Evolutionary conservation across 2,797 vertebrate species (phyloP), one percentile per base, ranked within the genome.

Genomic region (Okamejei kenojei): DNA sequence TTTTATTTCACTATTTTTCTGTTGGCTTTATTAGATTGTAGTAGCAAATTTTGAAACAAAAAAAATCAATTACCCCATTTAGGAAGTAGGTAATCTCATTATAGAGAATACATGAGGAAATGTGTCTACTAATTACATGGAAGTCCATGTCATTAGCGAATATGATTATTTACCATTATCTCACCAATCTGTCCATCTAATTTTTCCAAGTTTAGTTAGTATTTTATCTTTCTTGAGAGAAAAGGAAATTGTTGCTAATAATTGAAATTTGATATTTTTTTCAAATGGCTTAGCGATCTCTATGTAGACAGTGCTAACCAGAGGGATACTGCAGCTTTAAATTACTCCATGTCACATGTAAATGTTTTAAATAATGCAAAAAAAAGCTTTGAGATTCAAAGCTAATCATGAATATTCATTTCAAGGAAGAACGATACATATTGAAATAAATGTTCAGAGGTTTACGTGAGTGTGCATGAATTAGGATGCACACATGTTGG

Each of bases 321-420:
- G 76, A 92, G 90, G 90, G 90, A 92, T 92, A 74, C 90, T 92
- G 90, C 71, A 92, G 26, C 90, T 92, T 74, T 74, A 92, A 92
- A 19, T 58, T 74, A 92, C 26, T 92, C 90, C 35, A 92, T 73
- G 38, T 74, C 71, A 74, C 90, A 19, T 91, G 88, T 92, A 74
- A 76, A 76, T 74, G 90, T 92, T 92, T 92, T 92, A 92, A 92
- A 92, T 92, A 92, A 76, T 76, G 90, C 90, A 92, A 92, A 92
- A 91, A 45, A 91, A 45, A 92, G 90, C 71, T 71, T 92, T 76
- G 38, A 92, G 90, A 92, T 92, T 92, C 38, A 92, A 38, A 54
- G 68, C 45, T 54, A 29, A 74, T 32, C 61, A 65, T 88, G 61
- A 91, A 73, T 45, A 91, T 91, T 73, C 88, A 74, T 74, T 38